These are phyloP conservation scores for Malurus elegans DNA, from an alignment of 2,113 vertebrate species.

Conservation along the genomic window DNA sequence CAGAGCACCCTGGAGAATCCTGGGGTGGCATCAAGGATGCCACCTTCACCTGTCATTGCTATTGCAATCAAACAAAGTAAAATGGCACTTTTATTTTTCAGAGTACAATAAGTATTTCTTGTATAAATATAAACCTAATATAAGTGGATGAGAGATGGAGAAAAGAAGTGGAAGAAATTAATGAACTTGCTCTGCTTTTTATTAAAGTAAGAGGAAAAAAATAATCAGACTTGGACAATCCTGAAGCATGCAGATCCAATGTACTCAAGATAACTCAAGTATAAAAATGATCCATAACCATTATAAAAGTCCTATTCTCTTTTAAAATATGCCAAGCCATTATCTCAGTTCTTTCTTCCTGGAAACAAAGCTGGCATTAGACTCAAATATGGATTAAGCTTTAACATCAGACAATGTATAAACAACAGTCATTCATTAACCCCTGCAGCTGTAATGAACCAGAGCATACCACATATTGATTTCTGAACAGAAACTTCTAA, in stretches of 20 bases:
- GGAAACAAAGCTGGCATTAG: slow-evolving; percentile 1
- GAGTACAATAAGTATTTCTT: not conserved
- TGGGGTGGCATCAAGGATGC: not conserved
- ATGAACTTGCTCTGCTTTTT: not conserved
- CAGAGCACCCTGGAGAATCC: not conserved
- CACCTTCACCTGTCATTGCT: not conserved
- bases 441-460: not conserved
- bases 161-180: not conserved
- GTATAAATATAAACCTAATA: not conserved
- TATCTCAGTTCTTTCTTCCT: not conserved
- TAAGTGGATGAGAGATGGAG: not conserved
- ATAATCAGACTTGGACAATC: not conserved
- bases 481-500: not conserved
- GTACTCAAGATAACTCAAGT: not conserved
- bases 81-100: not conserved
- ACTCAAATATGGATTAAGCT: not conserved
- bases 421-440: not conserved
- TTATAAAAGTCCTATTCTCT: not conserved
- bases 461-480: not conserved
- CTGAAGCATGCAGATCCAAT: not conserved
- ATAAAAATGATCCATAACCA: slow-evolving; percentile 17
- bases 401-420: not conserved
- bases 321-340: not conserved
- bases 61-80: not conserved
- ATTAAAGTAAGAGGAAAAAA: not conserved